phyloP scores from a whole-genome alignment of 2,113 vertebrate genomes.

The Acrocephalus kingi region DNA sequence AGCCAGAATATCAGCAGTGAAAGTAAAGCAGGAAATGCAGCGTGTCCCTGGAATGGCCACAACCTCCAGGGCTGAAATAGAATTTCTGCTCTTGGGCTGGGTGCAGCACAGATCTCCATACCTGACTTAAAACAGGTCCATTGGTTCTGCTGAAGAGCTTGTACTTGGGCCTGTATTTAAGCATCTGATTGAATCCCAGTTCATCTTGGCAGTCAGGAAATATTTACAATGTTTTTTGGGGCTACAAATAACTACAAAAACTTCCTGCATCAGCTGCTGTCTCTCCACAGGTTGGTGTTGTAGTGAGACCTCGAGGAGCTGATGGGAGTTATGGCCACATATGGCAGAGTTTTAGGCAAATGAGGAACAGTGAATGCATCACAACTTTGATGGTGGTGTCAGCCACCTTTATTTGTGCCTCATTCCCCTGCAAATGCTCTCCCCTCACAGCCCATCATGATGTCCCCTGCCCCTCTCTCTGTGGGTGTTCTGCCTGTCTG shows the following conservation, averaged over 20 bases:
- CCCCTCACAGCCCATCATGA: not conserved
- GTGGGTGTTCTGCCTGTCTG: not conserved
- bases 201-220: not conserved
- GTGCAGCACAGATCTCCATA: not conserved
- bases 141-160: not conserved
- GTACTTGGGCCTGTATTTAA: not conserved
- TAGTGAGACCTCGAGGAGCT: not conserved
- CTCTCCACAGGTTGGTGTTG: not conserved
- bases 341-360: not conserved
- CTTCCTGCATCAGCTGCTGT: not conserved
- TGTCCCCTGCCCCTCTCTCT: not conserved
- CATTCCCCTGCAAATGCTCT: not conserved
- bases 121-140: not conserved
- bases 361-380: not conserved
- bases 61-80: not conserved
- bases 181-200: not conserved
- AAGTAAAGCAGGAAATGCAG: not conserved
- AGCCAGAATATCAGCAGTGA: not conserved
- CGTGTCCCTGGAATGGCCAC: not conserved
- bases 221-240: not conserved
- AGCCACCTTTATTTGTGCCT: not conserved
- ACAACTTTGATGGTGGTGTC: not conserved
- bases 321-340: rapidly evolving
- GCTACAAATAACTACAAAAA: not conserved
- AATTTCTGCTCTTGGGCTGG: not conserved